phyloP scores from a whole-genome alignment of 2,113 vertebrate species.

The Sander vitreus region DNA sequence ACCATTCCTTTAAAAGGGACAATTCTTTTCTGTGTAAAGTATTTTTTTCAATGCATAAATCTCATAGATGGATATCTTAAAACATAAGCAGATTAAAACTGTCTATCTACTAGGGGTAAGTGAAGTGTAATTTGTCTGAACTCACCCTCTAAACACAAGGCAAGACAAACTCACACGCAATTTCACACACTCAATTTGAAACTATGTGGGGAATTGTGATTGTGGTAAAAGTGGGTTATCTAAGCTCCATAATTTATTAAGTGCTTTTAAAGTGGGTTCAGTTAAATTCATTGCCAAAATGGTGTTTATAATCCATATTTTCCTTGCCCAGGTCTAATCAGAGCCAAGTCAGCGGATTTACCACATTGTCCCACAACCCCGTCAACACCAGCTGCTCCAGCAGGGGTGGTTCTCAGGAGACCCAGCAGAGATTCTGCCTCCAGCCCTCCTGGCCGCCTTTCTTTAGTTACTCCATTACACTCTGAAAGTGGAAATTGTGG shows the following conservation, averaged over 20 bases:
- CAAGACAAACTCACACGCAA: neutral
- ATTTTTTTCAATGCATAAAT: neutral
- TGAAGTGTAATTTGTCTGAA: neutral
- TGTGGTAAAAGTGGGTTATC: neutral
- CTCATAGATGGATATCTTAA: neutral
- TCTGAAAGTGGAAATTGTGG: neutral
- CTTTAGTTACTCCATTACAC: conserved; percentile 10
- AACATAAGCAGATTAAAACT: neutral
- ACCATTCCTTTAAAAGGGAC: neutral
- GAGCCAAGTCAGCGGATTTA: conserved; percentile 65
- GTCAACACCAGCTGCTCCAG: conserved; percentile 2
- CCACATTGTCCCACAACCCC: neutral
- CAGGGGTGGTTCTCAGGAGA: conserved; percentile 75
- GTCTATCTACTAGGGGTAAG: no score
- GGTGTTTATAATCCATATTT: neutral
- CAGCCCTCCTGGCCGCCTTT: conserved; percentile 20
- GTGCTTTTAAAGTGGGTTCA: neutral
- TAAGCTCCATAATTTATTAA: neutral
- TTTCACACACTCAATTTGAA: neutral
- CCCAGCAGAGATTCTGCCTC: conserved; percentile 42
- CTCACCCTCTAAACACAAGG: neutral
- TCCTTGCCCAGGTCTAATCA: conserved; percentile 52
- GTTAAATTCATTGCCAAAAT: neutral
- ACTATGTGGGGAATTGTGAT: neutral
- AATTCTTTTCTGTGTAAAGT: neutral